phyloP scores from a whole-genome alignment of 2,113 vertebrate species.

The Oryzias javanicus region DNA sequence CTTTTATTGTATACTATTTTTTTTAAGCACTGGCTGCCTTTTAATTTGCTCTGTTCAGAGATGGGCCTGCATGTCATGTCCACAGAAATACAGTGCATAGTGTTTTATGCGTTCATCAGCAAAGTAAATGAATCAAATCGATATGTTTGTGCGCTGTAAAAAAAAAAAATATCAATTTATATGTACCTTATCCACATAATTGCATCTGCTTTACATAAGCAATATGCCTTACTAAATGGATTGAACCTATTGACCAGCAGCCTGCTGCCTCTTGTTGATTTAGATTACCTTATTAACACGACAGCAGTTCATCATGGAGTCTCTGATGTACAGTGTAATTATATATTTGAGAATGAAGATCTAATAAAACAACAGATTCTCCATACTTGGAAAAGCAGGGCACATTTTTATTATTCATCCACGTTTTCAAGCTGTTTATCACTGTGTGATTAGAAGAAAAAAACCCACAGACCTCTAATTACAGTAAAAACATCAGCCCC shows the following conservation, averaged over 20 bases:
- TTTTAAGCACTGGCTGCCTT: too few species aligned
- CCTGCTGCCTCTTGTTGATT: slow-evolving; percentile 31
- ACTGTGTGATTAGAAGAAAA: background rate
- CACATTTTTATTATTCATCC: too few species aligned
- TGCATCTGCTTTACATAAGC: slow-evolving; percentile 30
- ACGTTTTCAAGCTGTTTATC: background rate
- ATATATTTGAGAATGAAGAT: background rate
- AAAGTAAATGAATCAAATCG: too few species aligned
- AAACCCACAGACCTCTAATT: background rate
- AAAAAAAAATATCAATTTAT: slow-evolving; percentile 18
- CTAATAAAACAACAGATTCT: too few species aligned
- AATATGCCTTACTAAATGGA: slow-evolving; percentile 28
- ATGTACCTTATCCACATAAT: slow-evolving; percentile 21
- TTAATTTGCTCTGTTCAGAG: too few species aligned
- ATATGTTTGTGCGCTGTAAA: background rate
- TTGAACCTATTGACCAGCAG: slow-evolving; percentile 25
- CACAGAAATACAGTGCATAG: too few species aligned
- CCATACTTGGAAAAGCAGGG: too few species aligned
- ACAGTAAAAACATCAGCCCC: background rate
- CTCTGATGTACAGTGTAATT: slow-evolving; percentile 18
- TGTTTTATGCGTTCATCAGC: too few species aligned
- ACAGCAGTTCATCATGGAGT: slow-evolving; percentile 11
- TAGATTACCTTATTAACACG: slow-evolving; percentile 42
- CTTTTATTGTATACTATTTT: too few species aligned
- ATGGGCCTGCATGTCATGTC: too few species aligned